phyloP scores from a whole-genome alignment of 1,140 invertebrate species.

The Coelopa frigida region DNA sequence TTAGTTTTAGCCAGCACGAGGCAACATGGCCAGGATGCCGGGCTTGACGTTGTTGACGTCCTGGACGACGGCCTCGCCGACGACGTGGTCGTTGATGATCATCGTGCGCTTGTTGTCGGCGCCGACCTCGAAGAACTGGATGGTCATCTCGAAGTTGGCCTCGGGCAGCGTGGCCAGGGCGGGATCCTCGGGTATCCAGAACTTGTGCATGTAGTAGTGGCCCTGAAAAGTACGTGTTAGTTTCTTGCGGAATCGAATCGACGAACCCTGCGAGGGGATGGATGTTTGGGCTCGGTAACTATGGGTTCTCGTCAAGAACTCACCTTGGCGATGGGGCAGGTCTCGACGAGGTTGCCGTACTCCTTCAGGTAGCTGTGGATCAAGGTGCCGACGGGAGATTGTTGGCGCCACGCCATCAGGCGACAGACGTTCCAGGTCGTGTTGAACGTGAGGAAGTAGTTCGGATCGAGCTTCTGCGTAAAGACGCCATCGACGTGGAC shows the following conservation, averaged over 20 bases:
- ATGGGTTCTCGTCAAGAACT: slow-evolving; percentile 1
- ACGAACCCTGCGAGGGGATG: too few species aligned
- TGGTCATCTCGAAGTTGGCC: slow-evolving; percentile 31
- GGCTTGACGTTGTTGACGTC: slow-evolving; percentile 38
- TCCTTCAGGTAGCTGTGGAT: slow-evolving; percentile 29
- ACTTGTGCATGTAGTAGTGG: slow-evolving; percentile 35
- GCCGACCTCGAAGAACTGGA: slow-evolving; percentile 24
- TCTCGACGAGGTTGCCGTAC: slow-evolving; percentile 32
- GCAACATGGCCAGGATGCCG: slow-evolving; percentile 34
- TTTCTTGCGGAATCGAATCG: too few species aligned
- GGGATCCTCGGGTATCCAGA: slow-evolving; percentile 40
- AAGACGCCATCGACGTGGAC: slow-evolving; percentile 26
- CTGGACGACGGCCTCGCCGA: slow-evolving; percentile 29
- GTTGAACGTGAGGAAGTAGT: slow-evolving; percentile 25
- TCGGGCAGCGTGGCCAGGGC: slow-evolving; percentile 33
- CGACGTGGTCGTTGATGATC: slow-evolving; percentile 29
- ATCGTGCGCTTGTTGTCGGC: slow-evolving; percentile 28
- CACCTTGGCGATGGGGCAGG: slow-evolving; percentile 34
- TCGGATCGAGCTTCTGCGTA: slow-evolving; percentile 26
- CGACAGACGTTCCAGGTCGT: slow-evolving; percentile 34
- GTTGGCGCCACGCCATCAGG: slow-evolving; percentile 23
- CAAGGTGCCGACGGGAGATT: slow-evolving; percentile 32
- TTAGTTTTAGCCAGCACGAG: too few species aligned
- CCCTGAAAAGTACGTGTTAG: slow-evolving; percentile 32
- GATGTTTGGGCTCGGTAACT: too few species aligned